Evolutionary conservation across 2,888 invertebrate genomes (phyloP), one percentile per base, ranked within the genome.

Genomic region (Tillus elongatus): DNA sequence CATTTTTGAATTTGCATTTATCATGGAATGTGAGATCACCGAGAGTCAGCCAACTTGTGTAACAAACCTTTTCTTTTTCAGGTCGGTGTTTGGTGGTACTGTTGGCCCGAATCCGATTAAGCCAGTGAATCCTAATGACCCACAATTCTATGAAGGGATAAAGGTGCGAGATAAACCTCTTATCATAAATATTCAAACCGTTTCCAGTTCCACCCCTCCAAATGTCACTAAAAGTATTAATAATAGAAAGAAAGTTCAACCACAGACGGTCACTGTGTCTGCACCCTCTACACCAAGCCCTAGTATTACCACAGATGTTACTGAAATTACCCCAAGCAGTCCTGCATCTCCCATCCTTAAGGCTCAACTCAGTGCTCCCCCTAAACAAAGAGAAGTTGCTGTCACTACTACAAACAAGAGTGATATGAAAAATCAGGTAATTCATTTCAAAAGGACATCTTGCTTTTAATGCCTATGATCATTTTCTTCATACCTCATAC

Each of bases 271-370:
- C 15, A 36, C 26, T 4, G 35, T 42, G 12, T 13, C 38, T n/a
- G 16, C 41, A 19, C 27, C 33, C 30, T 34, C 15, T 19, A 24
- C 42, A 30, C 35, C 46, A 27, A 29, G 32, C 4, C 16, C 27
- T 15, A 15, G 12, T 13, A 31, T 13, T 15, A 33, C 13, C 37
- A 35, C 26, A 32, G 30, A 29, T 2, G 16, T 32, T 15, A n/a
- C 33, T 14, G 54, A 51, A 49, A 56, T 50, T 41, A 56, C 58
- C 42, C 64, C 63, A 46, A 53, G 63, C 64, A 75, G 79, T 47
- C 82, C 82, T 30, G 73, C 81, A 16, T 85, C 85, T 30, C 84
- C 86, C 6, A 88, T 88, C 59, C 69, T 88, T 51, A 86, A 88
- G 70, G 87, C 87, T 51, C 86, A 87, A 66, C 70, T 87, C 51